Evolutionary conservation across 2,113 vertebrate species (phyloP).

Genomic region (Corydoras maculifer): DNA sequence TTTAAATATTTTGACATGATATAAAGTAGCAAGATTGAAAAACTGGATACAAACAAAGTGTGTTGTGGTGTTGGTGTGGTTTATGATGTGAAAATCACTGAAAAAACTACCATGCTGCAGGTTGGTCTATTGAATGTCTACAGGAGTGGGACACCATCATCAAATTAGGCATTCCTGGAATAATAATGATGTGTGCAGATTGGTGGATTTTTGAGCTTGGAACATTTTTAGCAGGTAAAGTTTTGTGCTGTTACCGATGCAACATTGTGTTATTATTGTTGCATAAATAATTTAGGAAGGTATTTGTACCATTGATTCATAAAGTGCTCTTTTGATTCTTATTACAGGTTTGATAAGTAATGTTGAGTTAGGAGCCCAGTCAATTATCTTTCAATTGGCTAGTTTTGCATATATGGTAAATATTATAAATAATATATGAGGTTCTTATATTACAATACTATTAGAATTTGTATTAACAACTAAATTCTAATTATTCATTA

Average conservation of each 20-base stretch:
- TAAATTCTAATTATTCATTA: background rate
- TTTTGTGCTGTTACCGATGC: background rate
- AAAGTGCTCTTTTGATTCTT: conserved; percentile 1
- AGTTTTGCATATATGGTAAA: conserved; percentile 77
- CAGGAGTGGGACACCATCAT: conserved; percentile 75
- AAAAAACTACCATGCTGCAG: conserved; percentile 48
- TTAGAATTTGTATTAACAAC: background rate
- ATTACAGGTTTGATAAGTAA: conserved; percentile 75
- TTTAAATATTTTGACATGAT: no score
- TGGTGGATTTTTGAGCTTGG: conserved; percentile 88
- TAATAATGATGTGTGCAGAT: conserved; percentile 82
- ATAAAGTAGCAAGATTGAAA: no score
- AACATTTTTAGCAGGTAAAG: conserved; percentile 75
- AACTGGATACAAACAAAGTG: no score
- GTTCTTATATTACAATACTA: background rate
- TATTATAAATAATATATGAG: background rate
- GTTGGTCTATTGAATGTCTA: conserved; percentile 77
- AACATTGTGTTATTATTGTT: background rate
- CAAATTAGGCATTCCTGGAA: conserved; percentile 74
- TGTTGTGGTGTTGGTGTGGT: no score
- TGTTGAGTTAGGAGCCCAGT: conserved; percentile 80
- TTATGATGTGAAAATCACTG: background rate
- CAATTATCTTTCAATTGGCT: conserved; percentile 70
- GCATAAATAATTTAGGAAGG: no score
- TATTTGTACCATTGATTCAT: background rate